phyloP scores from a whole-genome alignment of 2,888 invertebrate genomes.

The Drosophila sordidula region DNA sequence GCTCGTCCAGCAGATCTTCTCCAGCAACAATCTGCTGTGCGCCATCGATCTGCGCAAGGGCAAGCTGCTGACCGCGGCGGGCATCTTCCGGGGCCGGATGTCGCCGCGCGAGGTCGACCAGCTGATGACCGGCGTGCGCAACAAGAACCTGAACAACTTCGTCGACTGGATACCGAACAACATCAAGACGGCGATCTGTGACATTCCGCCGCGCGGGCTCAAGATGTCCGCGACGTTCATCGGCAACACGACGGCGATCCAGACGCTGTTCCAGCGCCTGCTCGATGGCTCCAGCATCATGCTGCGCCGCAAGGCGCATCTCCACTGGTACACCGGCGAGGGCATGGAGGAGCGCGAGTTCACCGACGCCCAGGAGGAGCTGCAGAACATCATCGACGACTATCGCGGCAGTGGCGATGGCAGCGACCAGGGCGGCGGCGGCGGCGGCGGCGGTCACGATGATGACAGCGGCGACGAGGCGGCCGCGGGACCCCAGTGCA shows the following conservation, averaged over 20 bases:
- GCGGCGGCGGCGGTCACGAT: background rate
- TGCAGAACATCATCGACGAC: slow-evolving; percentile 90
- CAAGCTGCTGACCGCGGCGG: slow-evolving; percentile 91
- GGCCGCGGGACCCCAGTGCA: slow-evolving; percentile 26
- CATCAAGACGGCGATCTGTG: slow-evolving; percentile 93
- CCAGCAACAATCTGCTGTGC: slow-evolving; percentile 92
- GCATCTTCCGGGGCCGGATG: slow-evolving; percentile 87
- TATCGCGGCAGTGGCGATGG: slow-evolving; percentile 84
- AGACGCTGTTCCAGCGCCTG: slow-evolving; percentile 91
- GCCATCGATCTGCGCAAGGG: slow-evolving; percentile 92
- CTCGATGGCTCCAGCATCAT: slow-evolving; percentile 92
- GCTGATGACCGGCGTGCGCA: slow-evolving; percentile 89
- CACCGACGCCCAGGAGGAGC: slow-evolving; percentile 92
- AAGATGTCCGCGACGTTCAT: slow-evolving; percentile 95
- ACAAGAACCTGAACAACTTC: slow-evolving; percentile 90
- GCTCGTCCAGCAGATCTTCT: slow-evolving; percentile 90
- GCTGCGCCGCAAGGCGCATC: slow-evolving; percentile 93
- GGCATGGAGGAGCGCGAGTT: slow-evolving; percentile 96
- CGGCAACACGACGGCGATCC: slow-evolving; percentile 92
- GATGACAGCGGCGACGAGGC: slow-evolving; percentile 1
- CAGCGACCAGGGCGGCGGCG: slow-evolving; percentile 8
- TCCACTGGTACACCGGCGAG: slow-evolving; percentile 95
- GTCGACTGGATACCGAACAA: slow-evolving; percentile 95
- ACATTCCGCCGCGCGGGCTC: slow-evolving; percentile 93
- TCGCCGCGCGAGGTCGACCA: slow-evolving; percentile 82